Evolutionary conservation across 1,140 invertebrate species (phyloP).

Genomic region (Trichonephila inaurata): DNA sequence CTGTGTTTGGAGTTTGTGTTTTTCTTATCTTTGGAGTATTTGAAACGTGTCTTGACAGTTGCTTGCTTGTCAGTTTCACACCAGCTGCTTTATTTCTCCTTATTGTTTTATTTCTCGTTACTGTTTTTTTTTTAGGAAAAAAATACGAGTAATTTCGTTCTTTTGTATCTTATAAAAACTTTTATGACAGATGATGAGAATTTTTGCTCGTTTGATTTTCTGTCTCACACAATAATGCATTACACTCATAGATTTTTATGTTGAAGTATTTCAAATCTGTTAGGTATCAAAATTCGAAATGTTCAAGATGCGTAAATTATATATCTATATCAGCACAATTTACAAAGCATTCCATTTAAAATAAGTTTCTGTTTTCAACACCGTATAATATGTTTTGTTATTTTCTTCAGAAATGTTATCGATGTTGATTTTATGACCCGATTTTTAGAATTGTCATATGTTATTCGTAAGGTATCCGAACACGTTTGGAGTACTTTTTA

Average conservation of each 20-base stretch:
- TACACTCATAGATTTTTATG: neutral
- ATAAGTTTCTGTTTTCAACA: too few species aligned
- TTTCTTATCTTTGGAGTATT: slow-evolving; percentile 52
- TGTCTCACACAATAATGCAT: too few species aligned
- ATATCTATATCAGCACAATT: too few species aligned
- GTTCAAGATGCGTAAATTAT: too few species aligned
- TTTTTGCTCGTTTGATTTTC: slow-evolving; percentile 10
- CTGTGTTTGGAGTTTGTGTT: slow-evolving; percentile 61
- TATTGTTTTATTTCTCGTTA: neutral
- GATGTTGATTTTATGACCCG: too few species aligned
- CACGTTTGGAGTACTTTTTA: too few species aligned
- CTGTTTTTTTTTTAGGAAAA: neutral
- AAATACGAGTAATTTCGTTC: slow-evolving; percentile 33
- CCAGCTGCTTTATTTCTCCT: slow-evolving; percentile 42
- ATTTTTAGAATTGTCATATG: too few species aligned
- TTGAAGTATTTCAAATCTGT: neutral
- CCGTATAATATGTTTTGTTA: too few species aligned
- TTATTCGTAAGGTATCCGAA: too few species aligned
- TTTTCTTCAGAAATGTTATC: too few species aligned
- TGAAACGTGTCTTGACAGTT: slow-evolving; percentile 70
- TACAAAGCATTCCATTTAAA: too few species aligned
- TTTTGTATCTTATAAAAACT: slow-evolving; percentile 43
- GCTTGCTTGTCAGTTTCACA: slow-evolving; percentile 47
- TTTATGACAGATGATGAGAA: neutral
- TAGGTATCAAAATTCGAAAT: too few species aligned